phyloP scores from a whole-genome alignment of 1,140 invertebrate genomes.

The Capitella teleta region DNA sequence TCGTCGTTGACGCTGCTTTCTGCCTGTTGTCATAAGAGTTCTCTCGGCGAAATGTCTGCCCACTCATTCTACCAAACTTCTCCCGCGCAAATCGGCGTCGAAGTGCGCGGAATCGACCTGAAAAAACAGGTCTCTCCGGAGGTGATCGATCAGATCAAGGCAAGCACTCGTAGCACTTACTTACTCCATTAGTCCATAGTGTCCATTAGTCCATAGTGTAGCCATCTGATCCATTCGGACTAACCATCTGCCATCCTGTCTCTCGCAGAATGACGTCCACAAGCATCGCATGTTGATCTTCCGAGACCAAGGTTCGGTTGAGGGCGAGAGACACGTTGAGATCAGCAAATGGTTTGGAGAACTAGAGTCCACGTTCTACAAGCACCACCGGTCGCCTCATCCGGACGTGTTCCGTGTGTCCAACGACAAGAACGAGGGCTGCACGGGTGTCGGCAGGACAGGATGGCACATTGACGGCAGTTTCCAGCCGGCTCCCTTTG shows the following conservation, averaged over 20 bases:
- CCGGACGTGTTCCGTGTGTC: slow-evolving; percentile 46
- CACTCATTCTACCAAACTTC: slow-evolving; percentile 19
- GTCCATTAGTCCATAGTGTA: too few relatives aligned
- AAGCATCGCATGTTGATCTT: slow-evolving; percentile 41
- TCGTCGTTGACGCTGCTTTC: too few relatives aligned
- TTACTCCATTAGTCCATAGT: too few relatives aligned
- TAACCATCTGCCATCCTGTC: too few relatives aligned
- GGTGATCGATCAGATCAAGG: slow-evolving; percentile 39
- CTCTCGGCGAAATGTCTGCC: too few relatives aligned
- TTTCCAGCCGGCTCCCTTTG: slow-evolving; percentile 43
- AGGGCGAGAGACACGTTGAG: slow-evolving; percentile 42
- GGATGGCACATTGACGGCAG: slow-evolving; percentile 49
- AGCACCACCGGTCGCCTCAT: slow-evolving; percentile 44
- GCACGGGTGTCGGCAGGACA: slow-evolving; percentile 43
- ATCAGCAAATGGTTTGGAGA: slow-evolving; percentile 47
- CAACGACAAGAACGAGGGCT: slow-evolving; percentile 43
- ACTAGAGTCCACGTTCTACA: slow-evolving; percentile 46
- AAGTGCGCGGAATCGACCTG: slow-evolving; percentile 39
- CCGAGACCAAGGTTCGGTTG: slow-evolving; percentile 43
- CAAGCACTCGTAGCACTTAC: too few relatives aligned
- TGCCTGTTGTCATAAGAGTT: too few relatives aligned
- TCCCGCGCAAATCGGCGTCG: slow-evolving; percentile 29
- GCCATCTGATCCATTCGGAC: too few relatives aligned
- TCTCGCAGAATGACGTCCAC: slow-evolving; percentile 38
- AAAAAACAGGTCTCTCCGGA: slow-evolving; percentile 31